Conservation (phyloP, 1,140 invertebrate genomes). For the Eciton burchellii region DNA sequence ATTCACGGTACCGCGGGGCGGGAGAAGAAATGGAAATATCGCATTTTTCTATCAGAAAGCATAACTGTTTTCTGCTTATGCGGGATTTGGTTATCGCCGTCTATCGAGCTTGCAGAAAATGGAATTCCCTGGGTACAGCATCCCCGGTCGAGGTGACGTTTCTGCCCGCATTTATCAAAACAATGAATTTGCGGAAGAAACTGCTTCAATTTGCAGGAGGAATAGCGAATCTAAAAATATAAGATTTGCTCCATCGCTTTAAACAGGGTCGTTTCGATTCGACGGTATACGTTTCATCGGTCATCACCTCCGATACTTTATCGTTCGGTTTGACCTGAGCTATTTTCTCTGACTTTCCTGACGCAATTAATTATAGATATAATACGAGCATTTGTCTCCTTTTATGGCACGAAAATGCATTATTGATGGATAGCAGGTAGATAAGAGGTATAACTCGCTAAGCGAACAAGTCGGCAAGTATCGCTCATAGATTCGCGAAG, state of each 20-base stretch:
- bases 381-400: not conserved
- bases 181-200: slow-evolving; percentile 60
- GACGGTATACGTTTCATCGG: not conserved
- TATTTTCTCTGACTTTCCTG: not conserved
- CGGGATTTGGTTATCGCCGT: slow-evolving; percentile 52
- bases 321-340: not conserved
- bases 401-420: not conserved
- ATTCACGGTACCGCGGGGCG: not conserved
- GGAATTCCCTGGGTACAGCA: slow-evolving; percentile 29
- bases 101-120: slow-evolving; percentile 49
- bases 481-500: not conserved
- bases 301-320: not conserved
- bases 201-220: slow-evolving; percentile 40
- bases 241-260: slow-evolving; percentile 45
- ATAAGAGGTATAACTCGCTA: not conserved
- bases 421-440: not conserved
- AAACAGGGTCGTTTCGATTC: slow-evolving; percentile 46
- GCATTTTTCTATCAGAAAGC: slow-evolving; percentile 49
- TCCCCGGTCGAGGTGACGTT: not conserved
- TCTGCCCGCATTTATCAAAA: slow-evolving; percentile 54
- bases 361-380: not conserved
- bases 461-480: not conserved
- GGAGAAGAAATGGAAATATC: slow-evolving; percentile 2
- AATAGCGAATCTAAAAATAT: slow-evolving; percentile 33
- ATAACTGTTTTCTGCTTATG: slow-evolving; percentile 51